Base-by-base conservation (phyloP, 2,888 invertebrate genomes). In the Phengaris arion region DNA sequence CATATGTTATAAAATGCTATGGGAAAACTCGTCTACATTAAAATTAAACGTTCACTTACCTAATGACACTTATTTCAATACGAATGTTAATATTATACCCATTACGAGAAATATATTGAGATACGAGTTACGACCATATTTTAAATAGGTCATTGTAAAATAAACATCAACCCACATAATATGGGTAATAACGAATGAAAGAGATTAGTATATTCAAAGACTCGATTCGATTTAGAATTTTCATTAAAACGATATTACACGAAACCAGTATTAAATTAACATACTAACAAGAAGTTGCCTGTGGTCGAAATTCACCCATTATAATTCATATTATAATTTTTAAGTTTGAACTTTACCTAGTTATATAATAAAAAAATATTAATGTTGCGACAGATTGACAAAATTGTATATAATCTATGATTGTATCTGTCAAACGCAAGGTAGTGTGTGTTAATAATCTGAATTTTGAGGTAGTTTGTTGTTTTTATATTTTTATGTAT, bases 1-100 rank as follows among this genome's bases (percentile, higher is more conserved):
- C 15, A 9, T 10, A 59, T 22, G 22, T 22, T 59, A 3, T 22
- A 5, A 22, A 64, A 45, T 9, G 12, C 12, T 64, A 2, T 64
- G 0, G 4, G 35, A 64, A 64, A 64, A 64, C 7, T 35, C 12
- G 35, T 35, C 35, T 3, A 6, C 35, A 64, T 64, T 13, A 64
- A 35, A 6, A 45, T 59, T 22, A 22, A 59, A 35, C 13, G 35
- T 10, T 45, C 35, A 35, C 64, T 2, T 64, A 35, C 64, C 0
- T 64, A 64, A 64, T 64, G 64, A 64, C 22, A 64, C 35, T 45
- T 64, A 35, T 35, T 64, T 13, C 12, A 64, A 64, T 64, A 64
- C 64, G 64, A 64, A 64, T 64, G 35, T 35, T 64, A 64, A 64
- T 64, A 35, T 64, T 64, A 45, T 64, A 64, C 64, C 64, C 64